These are phyloP conservation scores for honey bee (Apis mellifera) DNA, from an alignment of 1,140 invertebrate species.

Conservation along the genomic window Amel_HAv3.1 CM009938.2:5344501-5345000, in stretches of 20 bases:
- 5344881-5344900: not conserved
- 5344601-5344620: constrained; percentile 16
- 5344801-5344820: constrained; percentile 26
- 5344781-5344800: not conserved
- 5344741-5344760: too few relatives aligned
- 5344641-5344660: constrained; percentile 14
- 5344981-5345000: not conserved
- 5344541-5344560: constrained; percentile 67
- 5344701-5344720: constrained; percentile 34
- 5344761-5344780: not conserved
- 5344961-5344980: too few relatives aligned
- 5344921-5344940: not conserved
- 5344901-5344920: not conserved
- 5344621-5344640: constrained; percentile 61
- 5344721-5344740: not conserved
- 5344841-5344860: not conserved
- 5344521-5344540: constrained; percentile 65
- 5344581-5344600: constrained; percentile 52
- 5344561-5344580: constrained; percentile 64
- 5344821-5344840: constrained; percentile 44
- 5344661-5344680: constrained; percentile 45
- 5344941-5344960: not conserved
- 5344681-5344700: constrained; percentile 49
- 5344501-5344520: constrained; percentile 49
- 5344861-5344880: too few relatives aligned